Percentiles rank a stretch among this genome's conserved stretches.
These are phyloP conservation scores for Acromyrmex heyeri DNA, from an alignment of 1,140 invertebrate genomes.

Conservation along the genomic window DNA sequence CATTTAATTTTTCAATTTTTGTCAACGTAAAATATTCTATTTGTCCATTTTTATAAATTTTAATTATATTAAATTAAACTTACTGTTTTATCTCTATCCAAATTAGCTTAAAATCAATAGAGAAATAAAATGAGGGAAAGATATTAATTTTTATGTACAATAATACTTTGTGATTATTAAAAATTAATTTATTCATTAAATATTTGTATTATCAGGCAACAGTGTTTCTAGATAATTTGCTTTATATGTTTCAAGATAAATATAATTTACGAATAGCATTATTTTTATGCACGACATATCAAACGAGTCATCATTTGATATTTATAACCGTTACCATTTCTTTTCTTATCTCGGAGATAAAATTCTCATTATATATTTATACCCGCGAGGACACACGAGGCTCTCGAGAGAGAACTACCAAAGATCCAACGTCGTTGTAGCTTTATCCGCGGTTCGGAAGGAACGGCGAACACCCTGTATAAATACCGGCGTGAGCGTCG, in stretches of 20 bases:
- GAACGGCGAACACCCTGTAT: constrained; percentile 44
- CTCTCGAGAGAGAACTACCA: not conserved
- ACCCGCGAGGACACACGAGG: not conserved
- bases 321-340: not conserved
- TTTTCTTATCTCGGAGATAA: constrained; percentile 29
- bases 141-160: not conserved
- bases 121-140: not conserved
- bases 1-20: not conserved
- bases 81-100: not conserved
- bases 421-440: not conserved
- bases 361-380: constrained; percentile 12
- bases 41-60: not conserved
- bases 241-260: not conserved
- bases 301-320: not conserved
- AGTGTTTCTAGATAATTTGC: not conserved
- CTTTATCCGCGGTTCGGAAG: constrained; percentile 13
- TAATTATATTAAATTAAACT: not conserved
- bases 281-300: not conserved
- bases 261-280: constrained; percentile 1
- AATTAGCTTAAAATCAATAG: constrained; percentile 21
- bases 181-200: not conserved
- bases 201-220: not conserved
- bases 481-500: constrained; percentile 46
- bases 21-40: not conserved
- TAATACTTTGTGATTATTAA: not conserved